A percentile compares a stretch with the other conserved stretches of the same genome.
phyloP scores from a whole-genome alignment of 2,113 vertebrate species.

The Neotoma lepida region DNA sequence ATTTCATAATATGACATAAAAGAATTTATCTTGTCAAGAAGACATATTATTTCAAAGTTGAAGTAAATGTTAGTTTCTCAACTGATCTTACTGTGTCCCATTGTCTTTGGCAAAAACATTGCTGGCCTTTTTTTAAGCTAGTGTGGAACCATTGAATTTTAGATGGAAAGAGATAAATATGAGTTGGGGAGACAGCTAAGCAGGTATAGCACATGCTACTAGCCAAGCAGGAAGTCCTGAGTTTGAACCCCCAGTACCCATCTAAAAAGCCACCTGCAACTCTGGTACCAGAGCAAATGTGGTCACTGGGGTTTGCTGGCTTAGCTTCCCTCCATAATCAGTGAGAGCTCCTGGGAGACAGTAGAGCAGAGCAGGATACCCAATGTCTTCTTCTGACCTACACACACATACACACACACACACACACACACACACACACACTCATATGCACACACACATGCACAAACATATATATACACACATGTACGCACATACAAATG shows the following conservation, averaged over 20 bases:
- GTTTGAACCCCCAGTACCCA: neutral
- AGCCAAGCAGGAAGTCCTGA: too few relatives aligned
- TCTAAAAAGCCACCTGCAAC: neutral
- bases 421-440: neutral
- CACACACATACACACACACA: neutral
- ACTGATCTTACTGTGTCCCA: neutral
- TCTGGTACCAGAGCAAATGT: neutral
- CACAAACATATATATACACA: neutral
- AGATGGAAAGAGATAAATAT: neutral
- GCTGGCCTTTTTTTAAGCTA: neutral
- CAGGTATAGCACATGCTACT: neutral
- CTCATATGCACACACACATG: neutral
- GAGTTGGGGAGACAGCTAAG: neutral
- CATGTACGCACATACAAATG: neutral
- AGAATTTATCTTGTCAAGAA: conserved; percentile 37
- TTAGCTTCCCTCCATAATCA: neutral
- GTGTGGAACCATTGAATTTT: neutral
- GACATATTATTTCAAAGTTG: neutral
- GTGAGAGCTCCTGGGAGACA: too few relatives aligned
- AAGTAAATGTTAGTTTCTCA: neutral
- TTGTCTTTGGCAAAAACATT: neutral
- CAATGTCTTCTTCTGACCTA: neutral
- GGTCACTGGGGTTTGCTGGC: too few relatives aligned
- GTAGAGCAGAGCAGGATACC: neutral
- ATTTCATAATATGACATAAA: conserved; percentile 37